Evolutionary conservation across 2,888 invertebrate species (phyloP).

Genomic region (Mesorhabditis belari): DNA sequence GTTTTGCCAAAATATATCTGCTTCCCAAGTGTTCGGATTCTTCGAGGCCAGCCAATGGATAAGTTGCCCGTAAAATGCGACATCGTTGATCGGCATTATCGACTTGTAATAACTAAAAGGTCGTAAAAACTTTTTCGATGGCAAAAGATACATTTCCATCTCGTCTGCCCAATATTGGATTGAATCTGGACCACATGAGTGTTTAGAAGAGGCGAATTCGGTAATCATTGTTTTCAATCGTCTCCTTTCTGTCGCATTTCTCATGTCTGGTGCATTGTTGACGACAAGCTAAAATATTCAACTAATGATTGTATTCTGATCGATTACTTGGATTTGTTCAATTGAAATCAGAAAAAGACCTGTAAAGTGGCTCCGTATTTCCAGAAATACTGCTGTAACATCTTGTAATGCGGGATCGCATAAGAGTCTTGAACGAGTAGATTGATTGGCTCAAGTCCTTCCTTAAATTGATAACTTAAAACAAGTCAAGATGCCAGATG

Average conservation of each 20-base stretch:
- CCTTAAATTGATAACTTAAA: constrained; percentile 5
- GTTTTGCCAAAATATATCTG: constrained; percentile 46
- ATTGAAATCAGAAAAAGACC: constrained; percentile 6
- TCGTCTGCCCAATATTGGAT: constrained; percentile 52
- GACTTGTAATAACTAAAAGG: constrained; percentile 40
- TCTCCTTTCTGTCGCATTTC: constrained; percentile 30
- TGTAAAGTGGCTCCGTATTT: constrained; percentile 49
- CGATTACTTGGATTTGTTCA: too few relatives aligned
- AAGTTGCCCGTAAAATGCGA: constrained; percentile 41
- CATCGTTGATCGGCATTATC: constrained; percentile 32
- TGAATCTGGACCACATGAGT: constrained; percentile 50
- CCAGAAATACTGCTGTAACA: constrained; percentile 49
- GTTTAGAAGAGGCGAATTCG: constrained; percentile 48
- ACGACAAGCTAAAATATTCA: constrained; percentile 37
- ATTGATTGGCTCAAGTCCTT: constrained; percentile 48
- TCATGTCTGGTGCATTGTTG: constrained; percentile 50
- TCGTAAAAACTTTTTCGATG: constrained; percentile 35
- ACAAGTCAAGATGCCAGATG: background rate
- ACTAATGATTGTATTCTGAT: background rate
- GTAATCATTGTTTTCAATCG: constrained; percentile 39
- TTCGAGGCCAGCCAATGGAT: constrained; percentile 45
- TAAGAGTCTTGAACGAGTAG: constrained; percentile 49
- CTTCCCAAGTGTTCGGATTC: constrained; percentile 33
- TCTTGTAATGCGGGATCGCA: constrained; percentile 49
- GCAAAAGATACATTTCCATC: constrained; percentile 42